Percentiles rank a stretch among this genome's conserved stretches.
These are phyloP conservation scores for Drosophila pseudoobscura DNA, from an alignment of 1,140 invertebrate genomes.

Conservation along the genomic window DNA sequence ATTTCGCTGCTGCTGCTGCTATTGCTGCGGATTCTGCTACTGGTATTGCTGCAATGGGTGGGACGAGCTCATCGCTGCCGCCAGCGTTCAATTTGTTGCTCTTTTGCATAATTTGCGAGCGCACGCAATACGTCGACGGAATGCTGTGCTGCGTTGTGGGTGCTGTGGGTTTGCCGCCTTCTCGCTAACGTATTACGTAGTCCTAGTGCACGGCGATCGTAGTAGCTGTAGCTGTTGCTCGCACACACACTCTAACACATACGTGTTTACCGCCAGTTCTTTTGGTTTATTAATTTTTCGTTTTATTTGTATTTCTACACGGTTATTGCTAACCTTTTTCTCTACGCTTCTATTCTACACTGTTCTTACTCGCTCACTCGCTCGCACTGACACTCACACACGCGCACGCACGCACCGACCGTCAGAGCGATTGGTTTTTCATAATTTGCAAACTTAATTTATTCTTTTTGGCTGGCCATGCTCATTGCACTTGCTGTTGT, in stretches of 20 bases:
- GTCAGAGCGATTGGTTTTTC: conserved; percentile 63
- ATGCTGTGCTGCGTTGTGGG: not conserved
- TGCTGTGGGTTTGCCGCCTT: conserved; percentile 37
- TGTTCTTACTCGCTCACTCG: conserved; percentile 30
- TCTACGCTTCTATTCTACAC: conserved; percentile 40
- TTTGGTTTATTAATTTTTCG: conserved; percentile 43
- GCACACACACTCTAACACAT: conserved; percentile 15
- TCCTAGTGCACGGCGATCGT: conserved; percentile 33
- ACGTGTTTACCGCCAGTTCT: conserved; percentile 49
- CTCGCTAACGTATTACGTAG: conserved; percentile 63
- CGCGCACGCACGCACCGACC: conserved; percentile 20
- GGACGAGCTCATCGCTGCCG: conserved; percentile 37
- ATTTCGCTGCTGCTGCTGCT: conserved; percentile 57
- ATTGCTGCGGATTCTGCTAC: conserved; percentile 39
- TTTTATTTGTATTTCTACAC: conserved; percentile 46
- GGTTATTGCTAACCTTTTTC: conserved; percentile 16
- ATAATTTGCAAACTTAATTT: conserved; percentile 76
- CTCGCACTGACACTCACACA: conserved; percentile 28
- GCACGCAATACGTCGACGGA: conserved; percentile 47
- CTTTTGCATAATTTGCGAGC: conserved; percentile 73
- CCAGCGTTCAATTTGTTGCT: conserved; percentile 63
- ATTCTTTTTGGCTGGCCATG: conserved; percentile 51
- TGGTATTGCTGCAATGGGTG: conserved; percentile 50
- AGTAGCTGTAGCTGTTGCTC: conserved; percentile 40
- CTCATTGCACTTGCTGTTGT: conserved; percentile 24